Evolutionary conservation across 2,888 invertebrate genomes (phyloP).

Genomic region (Acrobasis suavella): DNA sequence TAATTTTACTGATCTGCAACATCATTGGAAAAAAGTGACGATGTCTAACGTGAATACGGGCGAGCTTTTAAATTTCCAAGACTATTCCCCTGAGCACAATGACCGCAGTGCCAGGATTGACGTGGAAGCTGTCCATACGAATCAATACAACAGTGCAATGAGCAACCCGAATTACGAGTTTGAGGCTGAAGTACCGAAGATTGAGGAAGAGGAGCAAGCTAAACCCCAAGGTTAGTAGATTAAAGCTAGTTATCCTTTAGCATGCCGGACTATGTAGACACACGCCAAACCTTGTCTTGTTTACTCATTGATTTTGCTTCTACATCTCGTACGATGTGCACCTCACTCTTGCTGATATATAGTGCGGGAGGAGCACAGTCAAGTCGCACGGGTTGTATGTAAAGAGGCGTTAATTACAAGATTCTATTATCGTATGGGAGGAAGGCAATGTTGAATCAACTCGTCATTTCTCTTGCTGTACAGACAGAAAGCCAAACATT

Average conservation of each 20-base stretch:
- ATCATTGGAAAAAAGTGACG: conserved; percentile 24
- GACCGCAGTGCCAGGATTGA: conserved; percentile 85
- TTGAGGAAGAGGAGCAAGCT: conserved; percentile 54
- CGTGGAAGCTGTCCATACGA: conserved; percentile 83
- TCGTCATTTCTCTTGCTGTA: too few relatives aligned
- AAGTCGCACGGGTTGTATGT: too few relatives aligned
- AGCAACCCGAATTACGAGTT: conserved; percentile 66
- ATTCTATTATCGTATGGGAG: too few relatives aligned
- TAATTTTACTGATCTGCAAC: neutral
- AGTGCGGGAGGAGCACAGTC: too few relatives aligned
- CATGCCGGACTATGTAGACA: neutral
- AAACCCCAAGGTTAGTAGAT: conserved; percentile 54
- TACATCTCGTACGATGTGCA: neutral
- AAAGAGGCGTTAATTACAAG: too few relatives aligned
- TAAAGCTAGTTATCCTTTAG: neutral
- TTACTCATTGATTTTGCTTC: neutral
- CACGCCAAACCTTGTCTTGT: neutral
- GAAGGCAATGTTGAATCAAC: too few relatives aligned
- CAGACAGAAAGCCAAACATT: too few relatives aligned
- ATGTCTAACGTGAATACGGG: conserved; percentile 80
- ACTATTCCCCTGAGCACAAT: conserved; percentile 84
- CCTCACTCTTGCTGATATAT: too few relatives aligned
- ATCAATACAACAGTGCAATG: conserved; percentile 71
- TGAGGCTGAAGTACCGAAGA: conserved; percentile 66
- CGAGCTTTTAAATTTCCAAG: conserved; percentile 87